Conservation (phyloP, 2,888 invertebrate species). For the Tribolium freemani region DNA sequence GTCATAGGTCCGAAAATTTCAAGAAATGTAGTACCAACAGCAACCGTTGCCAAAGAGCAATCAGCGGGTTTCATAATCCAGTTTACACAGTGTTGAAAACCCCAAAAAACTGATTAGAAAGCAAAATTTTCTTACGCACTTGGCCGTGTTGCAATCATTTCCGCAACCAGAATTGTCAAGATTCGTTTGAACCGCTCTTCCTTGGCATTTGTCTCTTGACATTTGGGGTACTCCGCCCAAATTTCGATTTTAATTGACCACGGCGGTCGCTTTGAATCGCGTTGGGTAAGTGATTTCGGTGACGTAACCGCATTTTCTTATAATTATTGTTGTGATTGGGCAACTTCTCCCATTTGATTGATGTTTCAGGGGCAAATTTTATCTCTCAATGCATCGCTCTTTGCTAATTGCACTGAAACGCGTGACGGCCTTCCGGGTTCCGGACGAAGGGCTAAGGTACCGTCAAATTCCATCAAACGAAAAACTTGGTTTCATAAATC, state of each 20-base stretch:
- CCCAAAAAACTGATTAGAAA: neutral
- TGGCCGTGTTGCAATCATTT: neutral
- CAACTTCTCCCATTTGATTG: slow-evolving; percentile 32
- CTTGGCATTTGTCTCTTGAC: slow-evolving; percentile 18
- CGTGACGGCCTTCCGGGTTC: neutral
- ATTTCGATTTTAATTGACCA: slow-evolving; percentile 19
- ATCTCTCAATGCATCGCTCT: slow-evolving; percentile 1
- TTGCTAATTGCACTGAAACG: neutral
- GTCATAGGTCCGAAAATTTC: too few species aligned
- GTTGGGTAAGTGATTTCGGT: slow-evolving; percentile 27
- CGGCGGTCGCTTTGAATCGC: slow-evolving; percentile 16
- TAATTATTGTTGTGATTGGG: slow-evolving; percentile 33
- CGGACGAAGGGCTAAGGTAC: neutral
- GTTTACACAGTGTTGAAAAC: neutral
- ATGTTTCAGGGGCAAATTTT: slow-evolving; percentile 26
- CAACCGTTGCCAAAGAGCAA: too few species aligned
- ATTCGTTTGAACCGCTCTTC: neutral
- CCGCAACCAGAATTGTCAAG: neutral
- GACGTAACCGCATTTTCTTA: slow-evolving; percentile 23
- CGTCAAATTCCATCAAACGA: neutral
- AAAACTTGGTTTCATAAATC: neutral
- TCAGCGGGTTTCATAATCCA: neutral
- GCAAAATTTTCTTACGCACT: neutral
- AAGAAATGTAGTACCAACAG: too few species aligned
- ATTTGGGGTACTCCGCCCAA: slow-evolving; percentile 20